Evolutionary conservation across 2,113 vertebrate species (phyloP), one percentile per base, ranked within the genome.

Genomic region (Nothobranchius furzeri): DNA sequence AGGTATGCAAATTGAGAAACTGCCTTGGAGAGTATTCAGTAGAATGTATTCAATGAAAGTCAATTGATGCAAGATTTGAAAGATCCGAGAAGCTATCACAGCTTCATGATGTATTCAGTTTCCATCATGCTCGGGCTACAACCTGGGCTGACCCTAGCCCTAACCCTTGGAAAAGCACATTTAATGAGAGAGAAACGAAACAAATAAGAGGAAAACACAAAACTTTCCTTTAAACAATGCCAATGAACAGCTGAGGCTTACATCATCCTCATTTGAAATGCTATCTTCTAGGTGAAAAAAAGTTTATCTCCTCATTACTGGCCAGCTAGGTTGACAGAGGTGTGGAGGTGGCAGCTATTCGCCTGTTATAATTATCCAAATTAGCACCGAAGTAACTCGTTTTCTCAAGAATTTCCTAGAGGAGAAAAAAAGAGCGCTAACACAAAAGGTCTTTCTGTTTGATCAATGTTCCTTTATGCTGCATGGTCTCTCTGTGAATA

Each of bases 241-340:
- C 14, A 5, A 15, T 4, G 10, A 45, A 45, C 62, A 53, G 62
- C 40, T 6, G 37, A 40, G 37, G 37, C 62, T 62, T 75, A 64
- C 72, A 61, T 52, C 52, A 70, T 69, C 58, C 67, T 75, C 64
- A 70, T 69, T 77, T 59, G 17, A 37, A 57, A 88, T 86, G 76
- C 51, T 72, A 60, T 76, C 79, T 88, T 84, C 82, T 25, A 62
- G 78, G 82, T 84, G 73, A 90, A 78, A 82, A 74, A 76, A 70
- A 75, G 46, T 12, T 54, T 64, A 68, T 81, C 70, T 60, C 36
- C 84, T 89, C 77, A 84, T 88, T 87, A 90, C 78, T 68, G 50
- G 62, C 55, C 53, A 73, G 56, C 35, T 47, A 51, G 75, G 65
- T 75, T 84, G 78, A 84, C 80, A 78, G 78, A 82, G 80, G 84